phyloP scores from a whole-genome alignment of 2,113 vertebrate species.

The Microtus pennsylvanicus region DNA sequence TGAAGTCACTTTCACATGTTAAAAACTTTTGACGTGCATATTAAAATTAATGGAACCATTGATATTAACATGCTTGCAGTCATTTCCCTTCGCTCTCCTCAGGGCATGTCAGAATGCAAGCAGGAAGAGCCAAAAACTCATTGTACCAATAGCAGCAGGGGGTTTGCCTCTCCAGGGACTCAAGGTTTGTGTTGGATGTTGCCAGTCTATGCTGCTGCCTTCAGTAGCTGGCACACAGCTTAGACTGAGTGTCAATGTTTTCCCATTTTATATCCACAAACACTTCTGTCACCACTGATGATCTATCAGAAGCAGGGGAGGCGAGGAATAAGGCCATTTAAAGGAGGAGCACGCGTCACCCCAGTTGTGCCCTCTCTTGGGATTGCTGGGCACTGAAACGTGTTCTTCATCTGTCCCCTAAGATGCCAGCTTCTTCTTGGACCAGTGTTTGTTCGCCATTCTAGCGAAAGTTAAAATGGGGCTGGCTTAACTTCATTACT shows the following conservation, averaged over 20 bases:
- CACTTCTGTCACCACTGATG: no score
- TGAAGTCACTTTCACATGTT: not conserved
- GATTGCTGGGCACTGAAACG: no score
- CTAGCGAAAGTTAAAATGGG: not conserved
- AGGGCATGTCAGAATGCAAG: not conserved
- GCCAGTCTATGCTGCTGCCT: not conserved
- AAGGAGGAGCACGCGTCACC: not conserved
- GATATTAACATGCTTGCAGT: not conserved
- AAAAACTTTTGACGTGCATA: not conserved
- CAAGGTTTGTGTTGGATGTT: not conserved
- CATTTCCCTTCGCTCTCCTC: not conserved
- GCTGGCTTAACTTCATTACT: not conserved
- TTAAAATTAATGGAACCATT: not conserved
- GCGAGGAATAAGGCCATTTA: not conserved
- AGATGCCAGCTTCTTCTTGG: not conserved
- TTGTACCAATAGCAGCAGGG: not conserved
- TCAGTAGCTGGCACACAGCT: not conserved
- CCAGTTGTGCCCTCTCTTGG: not conserved
- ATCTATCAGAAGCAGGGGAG: not conserved
- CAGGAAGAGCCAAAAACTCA: not conserved
- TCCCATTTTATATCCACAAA: not conserved
- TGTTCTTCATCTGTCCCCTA: accelerated
- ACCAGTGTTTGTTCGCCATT: not conserved
- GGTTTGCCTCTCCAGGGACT: not conserved
- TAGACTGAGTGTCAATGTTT: not conserved